Conservation (phyloP, 2,797 vertebrate species). For the Hapalemur alaotrensis region DNA sequence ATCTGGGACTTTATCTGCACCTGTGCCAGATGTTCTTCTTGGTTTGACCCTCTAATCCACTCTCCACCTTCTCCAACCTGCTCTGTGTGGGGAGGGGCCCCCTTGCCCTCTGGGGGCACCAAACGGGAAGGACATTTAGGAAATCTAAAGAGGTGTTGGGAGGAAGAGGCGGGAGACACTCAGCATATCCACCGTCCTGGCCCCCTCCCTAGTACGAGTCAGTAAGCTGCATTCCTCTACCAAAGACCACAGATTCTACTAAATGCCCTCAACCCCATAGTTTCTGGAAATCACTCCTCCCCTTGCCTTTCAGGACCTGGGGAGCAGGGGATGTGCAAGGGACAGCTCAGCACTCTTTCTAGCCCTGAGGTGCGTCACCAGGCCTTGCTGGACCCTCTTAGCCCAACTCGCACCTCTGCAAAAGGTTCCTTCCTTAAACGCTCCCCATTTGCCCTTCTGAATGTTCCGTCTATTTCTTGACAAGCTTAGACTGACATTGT, state of each 20-base stretch:
- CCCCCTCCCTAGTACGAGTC: neutral
- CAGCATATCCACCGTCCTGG: neutral
- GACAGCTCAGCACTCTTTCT: neutral
- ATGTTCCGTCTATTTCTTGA: neutral
- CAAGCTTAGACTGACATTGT: neutral
- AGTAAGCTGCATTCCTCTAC: neutral
- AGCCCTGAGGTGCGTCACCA: neutral
- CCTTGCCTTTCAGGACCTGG: neutral
- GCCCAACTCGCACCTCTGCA: neutral
- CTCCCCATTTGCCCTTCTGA: neutral
- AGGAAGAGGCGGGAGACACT: neutral
- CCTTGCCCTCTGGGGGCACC: neutral
- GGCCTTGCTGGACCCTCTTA: neutral
- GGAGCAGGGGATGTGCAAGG: neutral
- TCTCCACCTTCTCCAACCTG: neutral
- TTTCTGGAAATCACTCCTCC: neutral
- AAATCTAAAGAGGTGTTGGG: neutral
- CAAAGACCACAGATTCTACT: neutral
- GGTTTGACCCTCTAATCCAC: neutral
- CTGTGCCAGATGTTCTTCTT: neutral
- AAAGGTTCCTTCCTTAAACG: neutral
- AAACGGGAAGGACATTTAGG: neutral
- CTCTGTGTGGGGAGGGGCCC: neutral
- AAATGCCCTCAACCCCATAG: neutral
- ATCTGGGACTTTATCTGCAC: neutral